Evolutionary conservation across 2,113 vertebrate species (phyloP).

Genomic region (Gymnobelideus leadbeateri): DNA sequence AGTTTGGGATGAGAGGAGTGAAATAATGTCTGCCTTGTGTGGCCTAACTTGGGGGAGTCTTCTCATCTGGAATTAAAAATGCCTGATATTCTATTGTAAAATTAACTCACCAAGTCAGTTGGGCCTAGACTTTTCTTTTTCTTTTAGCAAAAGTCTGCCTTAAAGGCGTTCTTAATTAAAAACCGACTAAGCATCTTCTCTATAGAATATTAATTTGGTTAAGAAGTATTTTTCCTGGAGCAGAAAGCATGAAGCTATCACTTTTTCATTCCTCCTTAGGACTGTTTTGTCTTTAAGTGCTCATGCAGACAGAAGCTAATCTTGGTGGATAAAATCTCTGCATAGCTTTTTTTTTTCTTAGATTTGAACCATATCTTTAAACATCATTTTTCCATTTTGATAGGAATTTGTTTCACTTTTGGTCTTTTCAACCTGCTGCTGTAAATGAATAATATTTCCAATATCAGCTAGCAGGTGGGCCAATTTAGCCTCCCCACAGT

Average conservation of each 20-base stretch:
- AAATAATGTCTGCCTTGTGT: not conserved
- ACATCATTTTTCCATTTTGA: conserved; percentile 27
- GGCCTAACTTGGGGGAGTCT: conserved; percentile 21
- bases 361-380: not conserved
- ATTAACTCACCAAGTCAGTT: conserved; percentile 47
- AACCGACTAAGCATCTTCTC: not conserved
- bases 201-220: conserved; percentile 47
- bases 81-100: conserved; percentile 22
- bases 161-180: conserved; percentile 12
- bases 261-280: conserved; percentile 32
- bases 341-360: conserved; percentile 13
- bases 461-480: not conserved
- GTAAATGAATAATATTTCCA: not conserved
- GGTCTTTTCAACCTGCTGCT: not conserved
- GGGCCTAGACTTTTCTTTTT: conserved; percentile 28
- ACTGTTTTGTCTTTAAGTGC: conserved; percentile 33
- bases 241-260: not conserved
- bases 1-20: conserved; percentile 39
- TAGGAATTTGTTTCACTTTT: not conserved
- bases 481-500: not conserved
- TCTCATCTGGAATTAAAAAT: conserved; percentile 31
- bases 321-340: conserved; percentile 28
- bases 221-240: conserved; percentile 23
- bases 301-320: conserved; percentile 14
- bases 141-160: conserved; percentile 47